A percentile compares a stretch with the other conserved stretches of the same genome.
These are phyloP conservation scores for Oreocharis arfaki DNA, from an alignment of 2,113 vertebrate species.

Conservation along the genomic window DNA sequence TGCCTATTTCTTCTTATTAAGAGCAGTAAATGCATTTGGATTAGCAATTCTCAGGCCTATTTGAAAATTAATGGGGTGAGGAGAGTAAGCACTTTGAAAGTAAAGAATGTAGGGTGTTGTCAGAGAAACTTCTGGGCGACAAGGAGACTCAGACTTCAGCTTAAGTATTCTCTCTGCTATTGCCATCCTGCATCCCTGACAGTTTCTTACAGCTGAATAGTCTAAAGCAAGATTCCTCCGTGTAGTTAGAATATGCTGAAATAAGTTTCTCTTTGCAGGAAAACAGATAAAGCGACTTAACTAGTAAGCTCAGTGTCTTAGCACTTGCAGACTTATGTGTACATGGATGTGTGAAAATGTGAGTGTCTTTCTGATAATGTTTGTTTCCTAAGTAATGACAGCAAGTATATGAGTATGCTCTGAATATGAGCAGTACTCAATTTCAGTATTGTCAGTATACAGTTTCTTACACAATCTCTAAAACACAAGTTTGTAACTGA, in stretches of 20 bases:
- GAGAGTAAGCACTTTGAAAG: not conserved
- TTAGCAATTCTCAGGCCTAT: constrained; percentile 40
- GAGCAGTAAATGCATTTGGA: constrained; percentile 20
- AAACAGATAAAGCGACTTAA: not conserved
- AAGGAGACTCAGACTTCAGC: not conserved
- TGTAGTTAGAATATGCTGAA: not conserved
- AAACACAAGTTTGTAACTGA: not conserved
- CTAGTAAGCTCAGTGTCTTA: not conserved
- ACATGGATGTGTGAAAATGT: not conserved
- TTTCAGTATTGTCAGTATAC: not conserved
- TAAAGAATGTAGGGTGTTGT: not conserved
- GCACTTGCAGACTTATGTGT: rapidly evolving
- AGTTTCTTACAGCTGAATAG: not conserved
- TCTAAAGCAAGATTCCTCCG: not conserved
- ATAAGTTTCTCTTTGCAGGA: not conserved
- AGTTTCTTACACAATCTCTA: not conserved
- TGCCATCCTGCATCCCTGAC: not conserved
- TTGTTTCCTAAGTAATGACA: not conserved
- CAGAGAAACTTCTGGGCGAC: not conserved
- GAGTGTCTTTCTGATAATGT: not conserved
- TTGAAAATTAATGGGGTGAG: constrained; percentile 41
- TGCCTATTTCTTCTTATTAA: constrained; percentile 36
- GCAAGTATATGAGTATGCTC: not conserved
- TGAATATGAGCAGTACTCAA: not conserved
- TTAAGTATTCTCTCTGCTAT: not conserved